Percentiles rank a stretch among this genome's conserved stretches.
Conservation (phyloP, 2,113 vertebrate species). For the Engraulis encrasicolus region DNA sequence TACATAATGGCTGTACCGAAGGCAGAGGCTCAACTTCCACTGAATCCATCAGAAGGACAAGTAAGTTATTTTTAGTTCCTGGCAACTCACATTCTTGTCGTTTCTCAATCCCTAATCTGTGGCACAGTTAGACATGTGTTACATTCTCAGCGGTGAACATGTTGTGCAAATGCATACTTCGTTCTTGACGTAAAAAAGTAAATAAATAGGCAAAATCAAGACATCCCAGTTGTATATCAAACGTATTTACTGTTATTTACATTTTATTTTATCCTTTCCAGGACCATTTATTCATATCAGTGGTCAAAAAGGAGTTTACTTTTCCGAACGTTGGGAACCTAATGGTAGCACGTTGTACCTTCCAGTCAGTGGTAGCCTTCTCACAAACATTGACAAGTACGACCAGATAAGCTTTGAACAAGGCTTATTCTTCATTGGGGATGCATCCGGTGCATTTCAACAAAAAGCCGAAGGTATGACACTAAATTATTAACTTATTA, state of each 20-base stretch:
- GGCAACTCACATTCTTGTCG: not conserved
- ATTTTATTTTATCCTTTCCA: not conserved
- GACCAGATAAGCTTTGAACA: constrained; percentile 67
- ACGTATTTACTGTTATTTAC: not conserved
- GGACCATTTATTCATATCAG: constrained; percentile 55
- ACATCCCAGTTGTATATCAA: no score
- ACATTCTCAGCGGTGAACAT: no score
- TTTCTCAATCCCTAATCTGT: not conserved
- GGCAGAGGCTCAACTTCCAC: not conserved
- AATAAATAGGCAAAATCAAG: not conserved
- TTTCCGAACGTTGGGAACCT: constrained; percentile 61
- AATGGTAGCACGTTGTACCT: constrained; percentile 62
- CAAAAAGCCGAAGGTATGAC: constrained; percentile 64
- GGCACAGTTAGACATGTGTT: no score
- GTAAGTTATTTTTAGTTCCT: constrained; percentile 25
- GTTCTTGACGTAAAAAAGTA: no score
- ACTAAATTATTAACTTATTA: no score
- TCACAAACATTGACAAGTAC: constrained; percentile 62
- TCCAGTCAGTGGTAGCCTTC: constrained; percentile 49
- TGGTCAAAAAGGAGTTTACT: constrained; percentile 58
- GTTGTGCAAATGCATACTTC: no score
- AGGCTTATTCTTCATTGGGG: constrained; percentile 58
- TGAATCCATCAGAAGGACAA: constrained; percentile 23
- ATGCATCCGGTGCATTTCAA: constrained; percentile 55
- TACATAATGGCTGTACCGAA: not conserved